These are phyloP conservation scores for Gobio occitaniae DNA, from an alignment of 2,797 vertebrate species.

Conservation along the genomic window DNA sequence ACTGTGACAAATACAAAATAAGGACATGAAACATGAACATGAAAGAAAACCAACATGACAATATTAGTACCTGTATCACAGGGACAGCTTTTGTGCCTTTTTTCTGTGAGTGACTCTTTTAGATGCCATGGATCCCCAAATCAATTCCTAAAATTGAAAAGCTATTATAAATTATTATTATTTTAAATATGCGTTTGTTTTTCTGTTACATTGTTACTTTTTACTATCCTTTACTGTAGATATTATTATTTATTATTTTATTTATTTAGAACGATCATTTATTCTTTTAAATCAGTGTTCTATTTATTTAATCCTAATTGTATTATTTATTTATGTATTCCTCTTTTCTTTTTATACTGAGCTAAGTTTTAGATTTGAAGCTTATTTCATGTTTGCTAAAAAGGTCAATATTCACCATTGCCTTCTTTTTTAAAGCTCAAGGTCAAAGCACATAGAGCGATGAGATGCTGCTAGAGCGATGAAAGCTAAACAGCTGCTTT, in stretches of 20 bases:
- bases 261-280: too few species aligned
- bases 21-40: too few species aligned
- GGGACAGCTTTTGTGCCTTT: neutral
- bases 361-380: neutral
- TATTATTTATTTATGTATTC: too few species aligned
- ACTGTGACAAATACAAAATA: too few species aligned
- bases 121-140: neutral
- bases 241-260: too few species aligned
- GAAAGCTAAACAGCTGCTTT: constrained; percentile 41
- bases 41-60: too few species aligned
- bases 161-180: too few species aligned
- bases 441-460: constrained; percentile 25
- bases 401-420: neutral
- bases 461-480: constrained; percentile 22
- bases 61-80: neutral
- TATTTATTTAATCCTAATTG: too few species aligned
- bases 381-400: neutral
- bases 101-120: neutral
- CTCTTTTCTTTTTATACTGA: neutral
- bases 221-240: too few species aligned
- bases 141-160: too few species aligned
- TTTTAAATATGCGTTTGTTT: too few species aligned
- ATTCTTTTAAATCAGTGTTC: neutral
- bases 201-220: too few species aligned
- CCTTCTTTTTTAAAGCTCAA: neutral